Conservation (phyloP, 2,797 vertebrate species). For the Sebastes baramenuke region DNA sequence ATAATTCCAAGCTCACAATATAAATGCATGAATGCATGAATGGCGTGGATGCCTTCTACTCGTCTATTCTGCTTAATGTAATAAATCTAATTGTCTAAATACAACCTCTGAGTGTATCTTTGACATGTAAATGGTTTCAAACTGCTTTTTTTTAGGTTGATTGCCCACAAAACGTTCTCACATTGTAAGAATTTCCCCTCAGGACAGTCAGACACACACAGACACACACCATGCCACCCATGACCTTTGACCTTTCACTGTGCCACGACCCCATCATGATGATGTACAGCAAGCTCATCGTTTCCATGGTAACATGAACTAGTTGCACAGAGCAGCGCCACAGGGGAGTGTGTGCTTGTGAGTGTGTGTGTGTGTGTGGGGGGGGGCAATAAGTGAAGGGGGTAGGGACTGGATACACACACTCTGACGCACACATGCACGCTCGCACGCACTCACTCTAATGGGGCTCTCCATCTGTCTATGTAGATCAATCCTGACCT, state of each 20-base stretch:
- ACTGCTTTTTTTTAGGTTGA: conserved; percentile 4
- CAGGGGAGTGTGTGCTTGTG: conserved; percentile 34
- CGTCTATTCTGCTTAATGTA: neutral
- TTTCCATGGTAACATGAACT: conserved; percentile 76
- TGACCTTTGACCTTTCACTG: conserved; percentile 73
- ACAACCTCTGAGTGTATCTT: neutral
- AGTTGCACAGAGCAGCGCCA: conserved; percentile 56
- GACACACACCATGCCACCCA: conserved; percentile 37
- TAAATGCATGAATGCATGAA: neutral
- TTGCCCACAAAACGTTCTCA: conserved; percentile 14
- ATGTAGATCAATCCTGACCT: conserved; percentile 79
- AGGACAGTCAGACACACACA: conserved; percentile 39
- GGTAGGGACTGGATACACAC: neutral
- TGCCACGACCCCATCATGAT: conserved; percentile 70
- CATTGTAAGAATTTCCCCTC: conserved; percentile 35
- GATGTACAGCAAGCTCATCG: conserved; percentile 73
- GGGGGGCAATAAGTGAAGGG: conserved; percentile 8
- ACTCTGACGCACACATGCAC: neutral
- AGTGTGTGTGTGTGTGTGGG: conserved; percentile 15
- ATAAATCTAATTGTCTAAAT: neutral
- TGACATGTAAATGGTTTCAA: conserved; percentile 1
- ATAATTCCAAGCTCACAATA: neutral
- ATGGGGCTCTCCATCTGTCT: conserved; percentile 77
- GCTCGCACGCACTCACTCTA: conserved; percentile 33
- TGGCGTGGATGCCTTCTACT: neutral